Percentiles rank a stretch among this genome's conserved stretches.
phyloP scores from a whole-genome alignment of 2,797 vertebrate genomes.

The Pangasius djambal region DNA sequence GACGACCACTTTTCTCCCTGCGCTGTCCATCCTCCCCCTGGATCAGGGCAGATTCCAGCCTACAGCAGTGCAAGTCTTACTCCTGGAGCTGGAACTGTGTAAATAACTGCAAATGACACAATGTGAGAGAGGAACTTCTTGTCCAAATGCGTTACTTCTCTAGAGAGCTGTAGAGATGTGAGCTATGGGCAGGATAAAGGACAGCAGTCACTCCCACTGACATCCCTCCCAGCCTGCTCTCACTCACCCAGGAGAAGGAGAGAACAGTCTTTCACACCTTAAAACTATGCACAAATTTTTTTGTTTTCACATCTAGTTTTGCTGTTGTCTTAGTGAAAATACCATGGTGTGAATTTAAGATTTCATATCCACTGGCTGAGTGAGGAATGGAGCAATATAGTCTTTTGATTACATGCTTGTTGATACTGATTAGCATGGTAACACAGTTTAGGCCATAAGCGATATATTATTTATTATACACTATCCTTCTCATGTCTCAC shows the following conservation, averaged over 20 bases:
- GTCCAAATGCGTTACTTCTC: not conserved
- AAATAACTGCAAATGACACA: not conserved
- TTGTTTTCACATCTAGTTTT: not conserved
- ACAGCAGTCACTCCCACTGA: constrained; percentile 27
- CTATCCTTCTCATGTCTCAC: not conserved
- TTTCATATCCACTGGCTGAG: not conserved
- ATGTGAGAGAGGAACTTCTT: not conserved
- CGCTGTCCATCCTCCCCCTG: constrained; percentile 72
- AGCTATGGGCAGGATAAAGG: not conserved
- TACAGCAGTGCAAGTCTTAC: not conserved
- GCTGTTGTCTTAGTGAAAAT: not conserved
- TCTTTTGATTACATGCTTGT: not conserved
- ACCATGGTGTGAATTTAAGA: not conserved
- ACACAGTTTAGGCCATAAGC: not conserved
- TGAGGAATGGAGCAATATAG: not conserved
- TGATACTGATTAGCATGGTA: not conserved
- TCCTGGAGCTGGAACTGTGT: not conserved
- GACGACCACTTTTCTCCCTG: constrained; percentile 79
- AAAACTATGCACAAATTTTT: not conserved
- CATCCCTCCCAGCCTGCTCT: not conserved
- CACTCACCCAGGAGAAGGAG: not conserved
- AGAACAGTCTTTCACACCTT: not conserved
- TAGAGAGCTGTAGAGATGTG: not conserved
- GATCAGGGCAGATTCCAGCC: constrained; percentile 8
- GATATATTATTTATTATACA: not conserved